A percentile compares a stretch with the other conserved stretches of the same genome.
Conservation (phyloP, 2,888 invertebrate species). For the Elmis aenea region DNA sequence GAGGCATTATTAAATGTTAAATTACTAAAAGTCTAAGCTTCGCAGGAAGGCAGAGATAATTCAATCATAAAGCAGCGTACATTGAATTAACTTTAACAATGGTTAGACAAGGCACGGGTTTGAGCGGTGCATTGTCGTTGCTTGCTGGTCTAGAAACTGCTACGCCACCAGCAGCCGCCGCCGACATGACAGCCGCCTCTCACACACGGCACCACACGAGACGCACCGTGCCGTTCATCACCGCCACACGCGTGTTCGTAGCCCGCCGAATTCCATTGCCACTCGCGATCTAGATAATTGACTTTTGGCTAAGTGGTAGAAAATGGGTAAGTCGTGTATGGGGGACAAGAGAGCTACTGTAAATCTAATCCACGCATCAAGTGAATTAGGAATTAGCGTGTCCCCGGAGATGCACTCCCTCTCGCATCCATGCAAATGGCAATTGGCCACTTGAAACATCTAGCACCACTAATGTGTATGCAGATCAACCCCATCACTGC, state of each 20-base stretch:
- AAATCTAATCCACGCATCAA: conserved; percentile 47
- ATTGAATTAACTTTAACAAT: conserved; percentile 23
- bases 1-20: conserved; percentile 21
- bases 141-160: conserved; percentile 18
- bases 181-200: no score
- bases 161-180: conserved; percentile 14
- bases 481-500: conserved; percentile 33
- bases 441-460: conserved; percentile 46
- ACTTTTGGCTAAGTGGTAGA: conserved; percentile 49
- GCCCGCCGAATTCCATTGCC: conserved; percentile 5
- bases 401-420: conserved; percentile 31
- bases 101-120: conserved; percentile 17
- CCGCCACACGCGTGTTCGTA: conserved; percentile 7
- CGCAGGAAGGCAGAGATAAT: conserved; percentile 24
- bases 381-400: conserved; percentile 45
- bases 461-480: conserved; percentile 33
- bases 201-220: no score
- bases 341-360: conserved; percentile 32
- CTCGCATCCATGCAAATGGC: conserved; percentile 35
- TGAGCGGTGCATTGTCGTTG: conserved; percentile 18
- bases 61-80: conserved; percentile 24
- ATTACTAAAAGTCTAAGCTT: conserved; percentile 20
- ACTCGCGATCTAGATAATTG: conserved; percentile 40
- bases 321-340: conserved; percentile 48
- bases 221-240: conserved; percentile 7